phyloP scores from a whole-genome alignment of 2,888 invertebrate species.

The Idaea biselata region DNA sequence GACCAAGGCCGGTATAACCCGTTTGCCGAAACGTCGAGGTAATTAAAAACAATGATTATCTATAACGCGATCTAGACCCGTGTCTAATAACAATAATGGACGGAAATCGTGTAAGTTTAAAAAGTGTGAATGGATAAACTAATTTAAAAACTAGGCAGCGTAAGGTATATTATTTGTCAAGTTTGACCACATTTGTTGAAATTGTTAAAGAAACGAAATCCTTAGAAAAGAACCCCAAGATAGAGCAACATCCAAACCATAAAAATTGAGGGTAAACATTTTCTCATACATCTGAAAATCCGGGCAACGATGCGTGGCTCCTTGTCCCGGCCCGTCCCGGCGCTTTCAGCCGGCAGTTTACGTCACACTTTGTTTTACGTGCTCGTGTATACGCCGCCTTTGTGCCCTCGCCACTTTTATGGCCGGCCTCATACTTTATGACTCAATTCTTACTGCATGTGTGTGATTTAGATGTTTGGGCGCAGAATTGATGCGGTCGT shows the following conservation, averaged over 20 bases:
- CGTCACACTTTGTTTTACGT: slow-evolving; percentile 74
- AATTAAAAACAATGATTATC: too few species aligned
- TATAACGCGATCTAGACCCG: too few species aligned
- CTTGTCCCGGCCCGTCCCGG: slow-evolving; percentile 23
- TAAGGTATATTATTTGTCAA: too few species aligned
- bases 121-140: too few species aligned
- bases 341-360: slow-evolving; percentile 63
- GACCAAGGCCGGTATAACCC: too few species aligned
- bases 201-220: background rate
- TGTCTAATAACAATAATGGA: too few species aligned
- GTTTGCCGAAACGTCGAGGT: too few species aligned
- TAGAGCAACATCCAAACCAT: slow-evolving; percentile 49
- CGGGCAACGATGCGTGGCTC: slow-evolving; percentile 61
- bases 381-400: slow-evolving; percentile 13
- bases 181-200: background rate
- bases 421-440: slow-evolving; percentile 1
- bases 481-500: background rate
- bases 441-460: background rate
- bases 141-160: too few species aligned
- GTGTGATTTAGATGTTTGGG: slow-evolving; percentile 3
- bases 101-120: too few species aligned
- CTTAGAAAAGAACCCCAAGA: slow-evolving; percentile 18
- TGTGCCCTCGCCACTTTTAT: slow-evolving; percentile 3
- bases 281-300: slow-evolving; percentile 75
- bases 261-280: slow-evolving; percentile 64